Evolutionary conservation across 2,113 vertebrate species (phyloP), one percentile per base, ranked within the genome.

Genomic region (Platysternon megacephalum): DNA sequence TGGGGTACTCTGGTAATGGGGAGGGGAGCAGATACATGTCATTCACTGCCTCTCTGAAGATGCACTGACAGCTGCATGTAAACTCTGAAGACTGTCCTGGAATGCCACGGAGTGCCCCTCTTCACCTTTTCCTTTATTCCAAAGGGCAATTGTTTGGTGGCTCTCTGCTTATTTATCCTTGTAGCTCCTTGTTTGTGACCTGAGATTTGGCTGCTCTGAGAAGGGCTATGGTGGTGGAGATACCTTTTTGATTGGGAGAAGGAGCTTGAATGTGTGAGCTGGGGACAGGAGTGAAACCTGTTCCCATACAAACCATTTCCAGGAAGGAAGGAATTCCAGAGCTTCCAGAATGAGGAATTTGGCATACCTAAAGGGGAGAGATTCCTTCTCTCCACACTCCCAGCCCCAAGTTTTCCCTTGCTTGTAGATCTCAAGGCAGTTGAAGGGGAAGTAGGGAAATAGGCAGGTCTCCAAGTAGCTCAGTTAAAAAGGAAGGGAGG

Each of bases 271-370:
- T 11, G 1, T 0, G 0, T n/a, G 11, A 74, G 58, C 49, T 85
- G 44, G 85, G 53, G 24, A 0, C 1, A 48, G 55, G 24, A 0
- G 0, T 21, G 19, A 39, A 61, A 28, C 7, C 46, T 52, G 51
- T 51, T 84, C 19, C 82, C 0, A 2, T 28, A 42, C 42, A 46
- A 55, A 7, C 65, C 91, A 21, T 39, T 14, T 86, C 86, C 58
- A 80, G 48, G 8, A 35, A 84, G 79, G 82, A 90, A 7, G 7
- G 26, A 56, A 1, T 78, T 86, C 35, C 79, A 85, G 44, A 3
- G 0, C 65, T 90, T 76, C 87, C 6, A 5, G 81, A 22, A 8
- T 26, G 0, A 26, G 55, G 74, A 81, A 52, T 79, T 22, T 78
- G 49, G 44, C 8, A 56, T 74, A 52, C n/a, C 86, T 24, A 29